Evolutionary conservation across 2,888 invertebrate species (phyloP).

Genomic region (Macrophya annulata): DNA sequence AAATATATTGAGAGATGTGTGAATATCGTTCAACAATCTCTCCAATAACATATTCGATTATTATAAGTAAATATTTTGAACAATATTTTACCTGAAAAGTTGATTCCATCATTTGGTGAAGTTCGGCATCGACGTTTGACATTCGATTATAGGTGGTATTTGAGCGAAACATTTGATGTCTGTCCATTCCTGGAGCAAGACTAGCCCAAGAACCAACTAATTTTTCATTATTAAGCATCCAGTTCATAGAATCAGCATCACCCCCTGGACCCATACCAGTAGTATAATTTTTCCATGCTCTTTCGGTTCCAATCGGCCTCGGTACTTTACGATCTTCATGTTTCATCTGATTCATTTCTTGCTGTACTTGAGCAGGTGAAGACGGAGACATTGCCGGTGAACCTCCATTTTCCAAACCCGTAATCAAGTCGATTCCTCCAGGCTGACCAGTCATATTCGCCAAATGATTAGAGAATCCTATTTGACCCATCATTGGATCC

Average conservation of each 20-base stretch:
- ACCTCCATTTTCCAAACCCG: constrained; percentile 79
- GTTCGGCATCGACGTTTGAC: constrained; percentile 77
- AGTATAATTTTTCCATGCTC: constrained; percentile 85
- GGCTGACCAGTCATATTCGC: constrained; percentile 70
- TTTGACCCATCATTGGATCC: constrained; percentile 75
- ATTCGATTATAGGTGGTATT: constrained; percentile 74
- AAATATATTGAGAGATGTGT: too few relatives aligned
- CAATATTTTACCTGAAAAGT: constrained; percentile 77
- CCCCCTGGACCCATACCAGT: constrained; percentile 72
- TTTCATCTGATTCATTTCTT: constrained; percentile 75
- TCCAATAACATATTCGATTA: background rate
- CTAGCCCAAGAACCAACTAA: constrained; percentile 76
- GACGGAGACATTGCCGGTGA: constrained; percentile 80
- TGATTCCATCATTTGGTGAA: constrained; percentile 80
- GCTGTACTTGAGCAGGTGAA: constrained; percentile 78
- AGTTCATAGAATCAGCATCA: constrained; percentile 77
- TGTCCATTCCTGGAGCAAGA: constrained; percentile 74
- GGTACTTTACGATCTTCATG: constrained; percentile 83
- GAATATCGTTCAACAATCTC: background rate
- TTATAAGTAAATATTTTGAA: background rate
- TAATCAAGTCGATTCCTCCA: constrained; percentile 73
- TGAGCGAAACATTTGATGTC: constrained; percentile 76
- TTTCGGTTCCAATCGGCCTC: constrained; percentile 91
- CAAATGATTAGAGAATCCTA: constrained; percentile 74
- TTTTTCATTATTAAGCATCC: constrained; percentile 79